Evolutionary conservation across 2,888 invertebrate species (phyloP).

Genomic region (Conistra vaccinii): DNA sequence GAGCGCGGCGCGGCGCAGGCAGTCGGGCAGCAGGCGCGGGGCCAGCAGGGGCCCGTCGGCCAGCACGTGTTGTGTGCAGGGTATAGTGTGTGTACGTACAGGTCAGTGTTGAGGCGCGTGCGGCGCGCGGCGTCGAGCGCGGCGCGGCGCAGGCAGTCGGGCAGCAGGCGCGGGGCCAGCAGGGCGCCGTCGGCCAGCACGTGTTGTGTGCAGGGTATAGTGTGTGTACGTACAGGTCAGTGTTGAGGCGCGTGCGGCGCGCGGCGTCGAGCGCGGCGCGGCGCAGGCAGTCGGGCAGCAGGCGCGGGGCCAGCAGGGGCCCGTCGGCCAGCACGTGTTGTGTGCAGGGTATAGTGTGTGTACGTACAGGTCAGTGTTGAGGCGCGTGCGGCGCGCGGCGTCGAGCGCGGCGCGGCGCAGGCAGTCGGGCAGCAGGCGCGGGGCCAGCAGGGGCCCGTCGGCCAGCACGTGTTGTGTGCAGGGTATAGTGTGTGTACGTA

Average conservation of each 20-base stretch:
- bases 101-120: slow-evolving; percentile 38
- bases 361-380: slow-evolving; percentile 71
- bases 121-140: slow-evolving; percentile 26
- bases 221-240: slow-evolving; percentile 67
- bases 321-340: background rate
- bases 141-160: too few relatives aligned
- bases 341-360: background rate
- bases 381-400: slow-evolving; percentile 67
- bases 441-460: slow-evolving; percentile 88
- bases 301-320: slow-evolving; percentile 90
- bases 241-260: slow-evolving; percentile 67
- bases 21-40: too few relatives aligned
- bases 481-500: slow-evolving; percentile 59
- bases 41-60: too few relatives aligned
- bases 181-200: too few relatives aligned
- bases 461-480: slow-evolving; percentile 68
- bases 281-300: slow-evolving; percentile 83
- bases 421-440: slow-evolving; percentile 81
- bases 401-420: slow-evolving; percentile 94
- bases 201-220: too few relatives aligned
- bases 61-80: too few relatives aligned
- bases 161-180: too few relatives aligned
- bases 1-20: slow-evolving; percentile 75
- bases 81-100: too few relatives aligned
- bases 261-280: slow-evolving; percentile 93